Conservation (phyloP, 2,113 vertebrate species). For the Chloroceryle aenea region DNA sequence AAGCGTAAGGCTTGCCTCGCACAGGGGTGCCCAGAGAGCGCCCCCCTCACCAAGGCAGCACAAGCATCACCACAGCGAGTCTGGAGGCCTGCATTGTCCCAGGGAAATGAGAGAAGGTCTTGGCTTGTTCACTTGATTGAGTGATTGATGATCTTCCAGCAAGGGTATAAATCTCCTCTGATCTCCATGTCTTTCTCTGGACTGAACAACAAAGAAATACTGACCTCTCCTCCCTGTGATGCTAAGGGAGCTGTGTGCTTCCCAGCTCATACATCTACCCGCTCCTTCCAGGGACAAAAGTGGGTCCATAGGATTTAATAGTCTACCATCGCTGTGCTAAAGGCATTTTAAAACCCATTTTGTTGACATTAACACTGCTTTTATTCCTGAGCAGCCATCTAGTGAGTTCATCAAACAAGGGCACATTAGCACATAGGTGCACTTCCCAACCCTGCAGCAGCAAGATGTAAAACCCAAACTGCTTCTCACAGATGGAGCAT, state of each 20-base stretch:
- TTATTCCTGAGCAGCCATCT: neutral
- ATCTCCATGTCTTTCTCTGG: neutral
- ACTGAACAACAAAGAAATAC: neutral
- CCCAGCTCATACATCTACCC: fast-evolving
- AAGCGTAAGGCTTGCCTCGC: fast-evolving
- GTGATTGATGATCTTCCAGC: neutral
- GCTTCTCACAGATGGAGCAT: neutral
- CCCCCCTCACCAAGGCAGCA: neutral
- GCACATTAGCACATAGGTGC: neutral
- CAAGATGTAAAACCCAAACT: neutral
- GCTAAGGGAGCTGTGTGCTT: neutral
- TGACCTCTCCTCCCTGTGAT: fast-evolving
- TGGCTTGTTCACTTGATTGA: neutral
- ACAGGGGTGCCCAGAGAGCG: neutral
- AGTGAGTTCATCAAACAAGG: neutral
- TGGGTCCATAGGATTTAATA: neutral
- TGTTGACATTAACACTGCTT: neutral
- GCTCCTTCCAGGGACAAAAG: neutral
- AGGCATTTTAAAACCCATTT: neutral
- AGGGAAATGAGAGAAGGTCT: neutral
- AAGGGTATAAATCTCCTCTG: neutral
- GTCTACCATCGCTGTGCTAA: neutral
- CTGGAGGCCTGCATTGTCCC: neutral
- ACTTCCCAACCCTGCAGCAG: neutral
- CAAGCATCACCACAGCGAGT: fast-evolving